Percentiles rank a stretch among this genome's conserved stretches.
These are phyloP conservation scores for Tanytarsus gracilentus DNA, from an alignment of 2,888 invertebrate species.

Conservation along the genomic window DNA sequence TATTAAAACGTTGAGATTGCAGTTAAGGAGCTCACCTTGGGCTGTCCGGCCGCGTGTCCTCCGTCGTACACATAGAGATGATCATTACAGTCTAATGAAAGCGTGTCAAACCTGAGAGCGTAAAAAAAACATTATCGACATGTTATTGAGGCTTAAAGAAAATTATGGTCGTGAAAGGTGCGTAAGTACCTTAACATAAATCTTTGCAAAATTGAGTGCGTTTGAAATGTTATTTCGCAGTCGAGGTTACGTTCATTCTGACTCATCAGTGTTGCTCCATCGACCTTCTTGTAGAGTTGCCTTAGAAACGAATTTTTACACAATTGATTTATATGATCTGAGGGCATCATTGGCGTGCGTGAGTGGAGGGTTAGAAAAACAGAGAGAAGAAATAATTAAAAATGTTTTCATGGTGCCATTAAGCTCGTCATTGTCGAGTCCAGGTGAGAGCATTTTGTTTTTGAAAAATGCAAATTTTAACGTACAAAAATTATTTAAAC, in stretches of 20 bases:
- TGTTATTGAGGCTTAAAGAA: not conserved
- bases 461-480: too few relatives aligned
- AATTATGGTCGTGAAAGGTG: conserved; percentile 21
- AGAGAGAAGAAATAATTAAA: too few relatives aligned
- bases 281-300: conserved; percentile 80
- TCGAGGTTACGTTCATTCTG: conserved; percentile 84
- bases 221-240: conserved; percentile 89
- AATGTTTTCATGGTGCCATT: too few relatives aligned
- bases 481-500: too few relatives aligned
- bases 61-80: conserved; percentile 89
- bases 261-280: conserved; percentile 82
- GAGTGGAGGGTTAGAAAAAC: too few relatives aligned
- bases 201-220: conserved; percentile 85
- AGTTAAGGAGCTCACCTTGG: conserved; percentile 64
- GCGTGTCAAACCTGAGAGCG: conserved; percentile 71
- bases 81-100: conserved; percentile 89
- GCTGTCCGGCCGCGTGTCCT: conserved; percentile 80
- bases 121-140: not conserved
- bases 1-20: not conserved
- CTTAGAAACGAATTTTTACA: conserved; percentile 76
- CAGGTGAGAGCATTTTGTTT: too few relatives aligned
- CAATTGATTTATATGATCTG: conserved; percentile 73
- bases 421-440: too few relatives aligned
- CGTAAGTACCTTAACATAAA: conserved; percentile 64
- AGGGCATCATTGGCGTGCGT: not conserved